A percentile compares a stretch with the other conserved stretches of the same genome.
These are phyloP conservation scores for Pagrus major DNA, from an alignment of 2,113 vertebrate species.

Conservation along the genomic window DNA sequence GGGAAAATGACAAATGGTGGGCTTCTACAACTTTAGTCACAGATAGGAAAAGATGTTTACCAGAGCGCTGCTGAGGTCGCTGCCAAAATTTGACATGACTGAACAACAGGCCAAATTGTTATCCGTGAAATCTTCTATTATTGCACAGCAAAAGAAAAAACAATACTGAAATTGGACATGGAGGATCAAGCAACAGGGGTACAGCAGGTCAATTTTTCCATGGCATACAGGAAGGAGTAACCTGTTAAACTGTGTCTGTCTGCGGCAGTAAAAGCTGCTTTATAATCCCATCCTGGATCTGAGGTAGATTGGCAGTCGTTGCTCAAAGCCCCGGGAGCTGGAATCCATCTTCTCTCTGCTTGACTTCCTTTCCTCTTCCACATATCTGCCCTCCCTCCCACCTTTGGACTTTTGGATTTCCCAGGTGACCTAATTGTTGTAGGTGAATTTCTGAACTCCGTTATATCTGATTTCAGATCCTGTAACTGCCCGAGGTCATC, in stretches of 20 bases:
- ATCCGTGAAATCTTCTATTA: slow-evolving; percentile 35
- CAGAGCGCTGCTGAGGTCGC: slow-evolving; percentile 14
- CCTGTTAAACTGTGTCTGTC: slow-evolving; percentile 31
- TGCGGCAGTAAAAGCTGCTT: slow-evolving; percentile 36
- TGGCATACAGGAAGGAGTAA: neutral
- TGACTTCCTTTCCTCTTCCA: slow-evolving; percentile 61
- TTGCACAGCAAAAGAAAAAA: slow-evolving; percentile 29
- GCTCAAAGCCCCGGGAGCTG: slow-evolving; percentile 37
- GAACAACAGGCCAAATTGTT: slow-evolving; percentile 24
- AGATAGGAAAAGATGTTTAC: slow-evolving; percentile 42
- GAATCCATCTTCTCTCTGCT: slow-evolving; percentile 60
- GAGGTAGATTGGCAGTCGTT: slow-evolving; percentile 45
- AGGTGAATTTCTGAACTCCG: slow-evolving; percentile 57
- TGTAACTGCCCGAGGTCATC: slow-evolving; percentile 47
- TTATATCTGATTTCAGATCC: slow-evolving; percentile 64
- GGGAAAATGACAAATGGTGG: neutral
- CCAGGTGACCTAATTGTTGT: slow-evolving; percentile 53
- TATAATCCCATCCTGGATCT: slow-evolving; percentile 35
- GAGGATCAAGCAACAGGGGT: slow-evolving; percentile 44
- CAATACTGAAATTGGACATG: slow-evolving; percentile 16
- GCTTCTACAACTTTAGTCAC: slow-evolving; percentile 15
- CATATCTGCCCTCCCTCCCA: slow-evolving; percentile 6
- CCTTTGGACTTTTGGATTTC: slow-evolving; percentile 42
- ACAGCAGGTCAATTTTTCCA: slow-evolving; percentile 42
- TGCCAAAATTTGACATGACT: slow-evolving; percentile 24